These are phyloP conservation scores for Typhlichthys subterraneus DNA, from an alignment of 2,797 vertebrate species.

Conservation along the genomic window DNA sequence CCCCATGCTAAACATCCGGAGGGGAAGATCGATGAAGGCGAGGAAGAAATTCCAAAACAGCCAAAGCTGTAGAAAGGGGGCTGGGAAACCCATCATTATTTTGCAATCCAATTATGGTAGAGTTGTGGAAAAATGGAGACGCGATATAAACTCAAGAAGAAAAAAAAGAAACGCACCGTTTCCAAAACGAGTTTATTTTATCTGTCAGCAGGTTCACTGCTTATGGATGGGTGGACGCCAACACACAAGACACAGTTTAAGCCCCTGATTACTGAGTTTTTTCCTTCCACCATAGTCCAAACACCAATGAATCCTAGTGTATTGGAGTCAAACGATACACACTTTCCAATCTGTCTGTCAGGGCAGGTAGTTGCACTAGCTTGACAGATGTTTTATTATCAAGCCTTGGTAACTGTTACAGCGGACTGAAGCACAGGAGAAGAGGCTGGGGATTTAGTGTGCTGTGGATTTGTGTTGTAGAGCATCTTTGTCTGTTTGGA, in stretches of 20 bases:
- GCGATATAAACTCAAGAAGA: slow-evolving; percentile 49
- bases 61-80: slow-evolving; percentile 39
- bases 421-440: slow-evolving; percentile 20
- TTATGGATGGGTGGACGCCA: slow-evolving; percentile 31
- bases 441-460: slow-evolving; percentile 19
- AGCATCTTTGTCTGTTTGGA: slow-evolving; percentile 43
- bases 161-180: slow-evolving; percentile 49
- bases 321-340: slow-evolving; percentile 14
- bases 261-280: slow-evolving; percentile 37
- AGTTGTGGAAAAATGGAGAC: slow-evolving; percentile 65
- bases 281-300: slow-evolving; percentile 24
- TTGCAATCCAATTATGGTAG: slow-evolving; percentile 64
- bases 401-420: slow-evolving; percentile 11
- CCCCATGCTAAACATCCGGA: slow-evolving; percentile 28
- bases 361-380: slow-evolving; percentile 12
- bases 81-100: slow-evolving; percentile 70
- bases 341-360: slow-evolving; percentile 19
- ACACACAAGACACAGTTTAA: slow-evolving; percentile 12
- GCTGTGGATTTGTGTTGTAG: slow-evolving; percentile 26
- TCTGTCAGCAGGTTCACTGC: slow-evolving; percentile 47
- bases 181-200: slow-evolving; percentile 62
- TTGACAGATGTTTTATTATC: slow-evolving; percentile 22
- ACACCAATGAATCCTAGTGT: slow-evolving; percentile 23
- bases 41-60: slow-evolving; percentile 42
- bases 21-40: slow-evolving; percentile 18